These are phyloP conservation scores for Lasius fuliginosus DNA, from an alignment of 2,888 invertebrate genomes.

Conservation along the genomic window DNA sequence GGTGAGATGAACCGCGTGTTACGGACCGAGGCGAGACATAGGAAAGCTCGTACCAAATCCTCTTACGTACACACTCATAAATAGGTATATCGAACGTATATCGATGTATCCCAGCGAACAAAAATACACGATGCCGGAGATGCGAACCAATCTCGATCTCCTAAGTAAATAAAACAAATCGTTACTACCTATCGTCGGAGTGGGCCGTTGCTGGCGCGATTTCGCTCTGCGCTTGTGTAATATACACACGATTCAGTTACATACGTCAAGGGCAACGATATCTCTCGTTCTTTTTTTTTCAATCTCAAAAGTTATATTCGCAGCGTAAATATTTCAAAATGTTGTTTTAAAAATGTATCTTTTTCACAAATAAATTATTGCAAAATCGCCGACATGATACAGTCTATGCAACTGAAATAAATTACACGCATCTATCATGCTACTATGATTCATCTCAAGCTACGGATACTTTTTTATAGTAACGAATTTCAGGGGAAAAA, in stretches of 20 bases:
- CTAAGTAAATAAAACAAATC: slow-evolving; percentile 60
- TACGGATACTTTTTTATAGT: background rate
- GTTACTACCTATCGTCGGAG: slow-evolving; percentile 27
- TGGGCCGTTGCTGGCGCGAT: slow-evolving; percentile 25
- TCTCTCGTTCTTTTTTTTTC: background rate
- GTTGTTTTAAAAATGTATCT: background rate
- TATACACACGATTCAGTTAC: slow-evolving; percentile 14
- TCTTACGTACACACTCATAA: slow-evolving; percentile 54
- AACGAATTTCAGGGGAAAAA: slow-evolving; percentile 62
- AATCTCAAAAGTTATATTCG: slow-evolving; percentile 5
- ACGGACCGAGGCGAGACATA: background rate
- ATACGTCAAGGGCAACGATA: background rate
- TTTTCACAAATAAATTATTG: background rate
- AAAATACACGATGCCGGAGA: slow-evolving; percentile 57
- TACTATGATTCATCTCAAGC: background rate
- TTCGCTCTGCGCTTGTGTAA: background rate
- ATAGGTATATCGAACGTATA: slow-evolving; percentile 44
- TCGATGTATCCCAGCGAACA: slow-evolving; percentile 42
- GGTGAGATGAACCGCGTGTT: slow-evolving; percentile 43
- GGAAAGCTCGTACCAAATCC: slow-evolving; percentile 39
- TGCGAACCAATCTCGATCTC: slow-evolving; percentile 57
- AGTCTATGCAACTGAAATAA: background rate
- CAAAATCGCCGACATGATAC: background rate
- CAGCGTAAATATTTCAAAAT: background rate
- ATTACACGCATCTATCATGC: background rate